phyloP scores from a whole-genome alignment of 2,888 invertebrate species.

The Macrosiphum euphorbiae region DNA sequence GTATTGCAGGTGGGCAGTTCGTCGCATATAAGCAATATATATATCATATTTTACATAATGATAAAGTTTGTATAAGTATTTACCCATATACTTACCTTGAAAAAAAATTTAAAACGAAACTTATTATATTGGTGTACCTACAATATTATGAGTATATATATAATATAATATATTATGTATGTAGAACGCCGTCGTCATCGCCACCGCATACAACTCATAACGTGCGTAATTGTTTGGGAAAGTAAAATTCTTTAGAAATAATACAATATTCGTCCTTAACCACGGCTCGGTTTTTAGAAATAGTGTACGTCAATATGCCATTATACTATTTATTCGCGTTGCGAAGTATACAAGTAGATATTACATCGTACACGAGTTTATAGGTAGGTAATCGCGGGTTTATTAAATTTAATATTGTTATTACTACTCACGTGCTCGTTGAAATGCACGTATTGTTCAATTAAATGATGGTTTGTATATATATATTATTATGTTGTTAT shows the following conservation, averaged over 20 bases:
- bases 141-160: background rate
- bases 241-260: conserved; percentile 43
- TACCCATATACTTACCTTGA: background rate
- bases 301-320: background rate
- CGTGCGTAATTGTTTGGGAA: conserved; percentile 22
- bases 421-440: background rate
- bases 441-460: background rate
- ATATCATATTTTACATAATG: background rate
- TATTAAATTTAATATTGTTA: conserved; percentile 30
- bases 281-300: conserved; percentile 17
- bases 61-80: background rate
- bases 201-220: background rate
- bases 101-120: background rate
- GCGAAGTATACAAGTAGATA: background rate
- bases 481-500: background rate
- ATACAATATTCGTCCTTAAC: conserved; percentile 33
- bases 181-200: conserved; percentile 1
- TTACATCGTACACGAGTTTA: background rate
- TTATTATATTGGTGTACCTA: background rate
- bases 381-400: background rate
- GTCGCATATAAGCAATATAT: background rate
- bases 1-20: background rate
- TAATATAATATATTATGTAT: background rate
- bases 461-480: background rate
- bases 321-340: background rate